These are phyloP conservation scores for Upupa epops DNA, from an alignment of 2,113 vertebrate genomes.

Conservation along the genomic window DNA sequence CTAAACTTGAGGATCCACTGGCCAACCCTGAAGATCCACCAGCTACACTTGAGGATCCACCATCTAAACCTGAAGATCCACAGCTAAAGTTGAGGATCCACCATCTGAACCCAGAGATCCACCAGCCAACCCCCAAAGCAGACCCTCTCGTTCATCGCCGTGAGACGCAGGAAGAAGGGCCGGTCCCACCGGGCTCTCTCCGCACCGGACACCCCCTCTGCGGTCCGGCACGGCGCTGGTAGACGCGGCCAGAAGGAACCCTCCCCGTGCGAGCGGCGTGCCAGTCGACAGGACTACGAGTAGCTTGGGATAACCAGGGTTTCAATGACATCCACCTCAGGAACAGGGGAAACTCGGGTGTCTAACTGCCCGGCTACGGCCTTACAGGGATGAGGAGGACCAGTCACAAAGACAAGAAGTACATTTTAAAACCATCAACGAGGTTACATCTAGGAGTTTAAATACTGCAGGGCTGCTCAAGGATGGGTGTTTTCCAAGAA, in stretches of 20 bases:
- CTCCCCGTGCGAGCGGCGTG: conserved; percentile 80
- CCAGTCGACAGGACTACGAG: conserved; percentile 79
- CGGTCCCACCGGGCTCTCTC: too few species aligned
- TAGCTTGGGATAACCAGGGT: conserved; percentile 81
- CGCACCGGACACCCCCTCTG: conserved; percentile 76
- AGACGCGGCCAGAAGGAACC: too few species aligned
- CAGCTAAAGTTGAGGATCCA: too few species aligned
- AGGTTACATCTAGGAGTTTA: conserved; percentile 91
- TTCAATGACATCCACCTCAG: conserved; percentile 83
- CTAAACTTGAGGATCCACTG: too few species aligned
- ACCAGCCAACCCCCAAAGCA: too few species aligned
- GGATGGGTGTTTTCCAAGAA: conserved; percentile 62
- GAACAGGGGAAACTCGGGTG: conserved; percentile 81
- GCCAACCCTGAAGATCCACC: too few species aligned
- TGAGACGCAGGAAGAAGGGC: conserved; percentile 57
- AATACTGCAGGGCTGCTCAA: conserved; percentile 92
- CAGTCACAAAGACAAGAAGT: conserved; percentile 96
- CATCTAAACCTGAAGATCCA: too few species aligned
- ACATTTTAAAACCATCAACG: conserved; percentile 93
- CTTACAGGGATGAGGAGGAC: conserved; percentile 88
- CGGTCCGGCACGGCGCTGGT: too few species aligned
- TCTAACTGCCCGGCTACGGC: conserved; percentile 80
- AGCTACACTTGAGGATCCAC: too few species aligned
- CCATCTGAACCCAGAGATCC: too few species aligned
- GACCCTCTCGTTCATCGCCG: conserved; percentile 40